phyloP scores from a whole-genome alignment of 2,113 vertebrate genomes.

The Montifringilla adamsi region DNA sequence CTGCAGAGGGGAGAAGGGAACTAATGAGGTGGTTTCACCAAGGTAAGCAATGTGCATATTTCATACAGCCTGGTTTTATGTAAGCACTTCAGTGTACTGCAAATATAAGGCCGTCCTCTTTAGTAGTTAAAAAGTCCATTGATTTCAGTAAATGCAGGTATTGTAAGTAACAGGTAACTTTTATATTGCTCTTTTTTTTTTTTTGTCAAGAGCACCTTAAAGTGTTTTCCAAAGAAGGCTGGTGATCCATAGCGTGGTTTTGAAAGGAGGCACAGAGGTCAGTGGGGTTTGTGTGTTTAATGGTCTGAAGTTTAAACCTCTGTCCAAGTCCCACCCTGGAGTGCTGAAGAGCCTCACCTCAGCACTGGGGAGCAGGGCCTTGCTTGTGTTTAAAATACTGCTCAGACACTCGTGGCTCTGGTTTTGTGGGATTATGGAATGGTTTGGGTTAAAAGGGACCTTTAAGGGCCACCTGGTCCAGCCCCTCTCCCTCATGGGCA shows the following conservation, averaged over 20 bases:
- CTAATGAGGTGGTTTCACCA: conserved; percentile 45
- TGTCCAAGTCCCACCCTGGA: rapidly evolving
- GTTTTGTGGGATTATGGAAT: neutral
- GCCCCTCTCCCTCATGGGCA: neutral
- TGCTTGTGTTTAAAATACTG: neutral
- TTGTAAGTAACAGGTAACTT: neutral
- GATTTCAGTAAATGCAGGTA: neutral
- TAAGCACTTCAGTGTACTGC: neutral
- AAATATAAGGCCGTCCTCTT: neutral
- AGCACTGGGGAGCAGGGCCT: neutral
- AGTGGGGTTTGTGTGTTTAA: neutral
- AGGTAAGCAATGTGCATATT: conserved; percentile 32
- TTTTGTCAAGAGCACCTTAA: conserved; percentile 2
- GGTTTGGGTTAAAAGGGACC: neutral
- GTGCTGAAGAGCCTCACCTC: neutral
- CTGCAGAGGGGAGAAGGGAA: conserved; percentile 6
- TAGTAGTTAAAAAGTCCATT: neutral
- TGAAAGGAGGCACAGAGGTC: neutral
- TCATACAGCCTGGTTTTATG: neutral
- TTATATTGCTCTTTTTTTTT: conserved; percentile 11
- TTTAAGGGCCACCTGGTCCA: neutral
- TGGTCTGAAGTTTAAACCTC: neutral
- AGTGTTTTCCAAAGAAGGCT: neutral
- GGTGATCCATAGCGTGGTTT: neutral
- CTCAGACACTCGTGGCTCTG: rapidly evolving